phyloP scores from a whole-genome alignment of 2,888 invertebrate genomes.

The Amaurobius ferox region DNA sequence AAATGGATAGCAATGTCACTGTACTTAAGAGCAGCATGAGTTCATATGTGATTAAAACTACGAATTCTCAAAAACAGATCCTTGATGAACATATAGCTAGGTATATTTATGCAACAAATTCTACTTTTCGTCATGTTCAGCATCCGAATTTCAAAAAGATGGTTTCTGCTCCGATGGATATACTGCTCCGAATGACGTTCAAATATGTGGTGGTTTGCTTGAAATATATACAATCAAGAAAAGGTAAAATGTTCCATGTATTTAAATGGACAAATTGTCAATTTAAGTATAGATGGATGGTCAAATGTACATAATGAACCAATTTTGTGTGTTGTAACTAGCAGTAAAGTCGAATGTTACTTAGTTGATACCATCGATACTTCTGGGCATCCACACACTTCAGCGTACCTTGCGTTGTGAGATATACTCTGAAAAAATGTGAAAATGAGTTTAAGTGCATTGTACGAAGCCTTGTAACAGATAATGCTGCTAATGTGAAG shows the following conservation, averaged over 20 bases:
- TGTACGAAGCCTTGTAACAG: constrained; percentile 12
- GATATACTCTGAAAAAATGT: neutral
- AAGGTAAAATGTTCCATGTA: constrained; percentile 10
- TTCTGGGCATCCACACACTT: constrained; percentile 1
- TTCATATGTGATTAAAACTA: constrained; percentile 3
- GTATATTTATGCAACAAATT: constrained; percentile 4
- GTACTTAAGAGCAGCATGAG: constrained; percentile 1
- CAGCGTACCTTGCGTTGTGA: too few species aligned
- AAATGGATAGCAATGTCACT: too few species aligned
- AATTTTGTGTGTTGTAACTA: constrained; percentile 10
- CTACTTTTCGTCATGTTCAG: constrained; percentile 17
- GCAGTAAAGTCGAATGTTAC: neutral
- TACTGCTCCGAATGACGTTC: constrained; percentile 16
- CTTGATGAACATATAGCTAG: too few species aligned
- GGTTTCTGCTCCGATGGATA: constrained; percentile 22
- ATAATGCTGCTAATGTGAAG: constrained; percentile 13
- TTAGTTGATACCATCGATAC: constrained; percentile 19
- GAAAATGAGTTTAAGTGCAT: constrained; percentile 9
- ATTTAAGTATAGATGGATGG: constrained; percentile 19
- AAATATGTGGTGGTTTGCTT: constrained; percentile 18
- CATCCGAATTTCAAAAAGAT: constrained; percentile 23
- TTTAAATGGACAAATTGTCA: constrained; percentile 15
- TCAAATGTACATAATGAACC: constrained; percentile 22
- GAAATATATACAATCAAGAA: constrained; percentile 28
- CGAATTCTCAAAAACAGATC: constrained; percentile 18